Evolutionary conservation across 2,797 vertebrate species (phyloP), one percentile per base, ranked within the genome.

Genomic region (Potorous gilbertii): DNA sequence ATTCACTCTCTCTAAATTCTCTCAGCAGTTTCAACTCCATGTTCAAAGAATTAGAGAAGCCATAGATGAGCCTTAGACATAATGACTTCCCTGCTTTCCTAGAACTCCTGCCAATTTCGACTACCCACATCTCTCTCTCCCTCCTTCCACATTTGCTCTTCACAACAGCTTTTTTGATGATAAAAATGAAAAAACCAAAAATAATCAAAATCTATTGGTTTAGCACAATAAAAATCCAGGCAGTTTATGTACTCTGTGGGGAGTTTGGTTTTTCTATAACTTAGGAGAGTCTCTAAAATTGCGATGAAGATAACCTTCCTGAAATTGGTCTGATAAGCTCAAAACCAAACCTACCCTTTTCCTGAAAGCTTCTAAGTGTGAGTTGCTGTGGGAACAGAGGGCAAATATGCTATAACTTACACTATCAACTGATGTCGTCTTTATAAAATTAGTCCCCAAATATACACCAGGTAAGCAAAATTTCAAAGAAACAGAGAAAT

Each of bases 1-100:
- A 95, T 93, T 95, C 92, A 59, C 56, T 94, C 52, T 96, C 54
- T 59, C n/a, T 93, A 90, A 94, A 94, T 94, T 89, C 91, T 95
- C 93, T 52, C 62, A 91, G 92, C n/a, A 56, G 28, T 56, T 55
- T 97, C 92, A 95, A 95, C 59, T 57, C 28, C 54, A 50, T 91
- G 57, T 92, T 92, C 93, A 94, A 89, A 96, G 90, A 91, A 62
- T 95, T 95, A 96, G 21, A 81, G 40, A 92, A 55, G 95, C 50
- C 27, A 14, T 59, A 62, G 18, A 55, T 93, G 29, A 93, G 54
- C 87, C 56, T 55, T 27, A 27, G 18, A 95, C 24, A 89, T 54
- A 92, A 94, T 40, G 94, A 56, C 46, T 90, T 74, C 90, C 91
- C 56, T 56, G 50, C 34, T 24, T 96, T 81, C 56, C 54, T 62